phyloP scores from a whole-genome alignment of 1,140 invertebrate genomes.

The Mamestra configurata region DNA sequence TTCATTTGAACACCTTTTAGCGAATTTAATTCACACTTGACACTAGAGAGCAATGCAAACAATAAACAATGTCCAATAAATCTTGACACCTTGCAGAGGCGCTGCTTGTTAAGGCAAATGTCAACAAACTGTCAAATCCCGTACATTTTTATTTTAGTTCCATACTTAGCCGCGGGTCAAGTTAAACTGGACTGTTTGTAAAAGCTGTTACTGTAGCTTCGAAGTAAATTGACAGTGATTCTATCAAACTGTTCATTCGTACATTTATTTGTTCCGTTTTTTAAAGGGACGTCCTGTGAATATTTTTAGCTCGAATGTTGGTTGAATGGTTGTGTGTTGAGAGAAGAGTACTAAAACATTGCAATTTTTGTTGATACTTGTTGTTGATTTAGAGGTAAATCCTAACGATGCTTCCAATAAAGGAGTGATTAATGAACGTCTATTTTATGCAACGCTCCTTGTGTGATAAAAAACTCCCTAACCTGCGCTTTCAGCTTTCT shows the following conservation, averaged over 20 bases:
- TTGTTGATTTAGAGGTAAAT: not conserved
- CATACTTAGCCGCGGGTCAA: not conserved
- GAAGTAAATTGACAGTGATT: conserved; percentile 40
- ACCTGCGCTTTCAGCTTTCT: no score
- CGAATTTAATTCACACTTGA: conserved; percentile 45
- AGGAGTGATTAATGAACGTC: no score
- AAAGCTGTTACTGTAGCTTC: conserved; percentile 28
- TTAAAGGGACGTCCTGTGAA: not conserved
- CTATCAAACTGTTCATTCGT: conserved; percentile 18
- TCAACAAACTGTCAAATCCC: not conserved
- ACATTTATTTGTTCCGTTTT: conserved; percentile 5
- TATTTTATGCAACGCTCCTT: no score
- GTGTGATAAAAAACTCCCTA: no score
- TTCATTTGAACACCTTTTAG: conserved; percentile 40
- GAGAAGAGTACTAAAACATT: not conserved
- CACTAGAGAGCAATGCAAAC: conserved; percentile 37
- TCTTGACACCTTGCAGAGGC: not conserved
- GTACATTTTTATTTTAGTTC: conserved; percentile 3
- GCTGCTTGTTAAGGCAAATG: not conserved
- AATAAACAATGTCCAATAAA: conserved; percentile 22
- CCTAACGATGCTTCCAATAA: not conserved
- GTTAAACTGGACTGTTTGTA: not conserved
- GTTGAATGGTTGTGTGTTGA: not conserved
- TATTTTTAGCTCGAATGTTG: not conserved
- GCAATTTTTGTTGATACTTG: not conserved